Evolutionary conservation across 2,113 vertebrate genomes (phyloP), one percentile per base, ranked within the genome.

Genomic region (Osmerus eperlanus): DNA sequence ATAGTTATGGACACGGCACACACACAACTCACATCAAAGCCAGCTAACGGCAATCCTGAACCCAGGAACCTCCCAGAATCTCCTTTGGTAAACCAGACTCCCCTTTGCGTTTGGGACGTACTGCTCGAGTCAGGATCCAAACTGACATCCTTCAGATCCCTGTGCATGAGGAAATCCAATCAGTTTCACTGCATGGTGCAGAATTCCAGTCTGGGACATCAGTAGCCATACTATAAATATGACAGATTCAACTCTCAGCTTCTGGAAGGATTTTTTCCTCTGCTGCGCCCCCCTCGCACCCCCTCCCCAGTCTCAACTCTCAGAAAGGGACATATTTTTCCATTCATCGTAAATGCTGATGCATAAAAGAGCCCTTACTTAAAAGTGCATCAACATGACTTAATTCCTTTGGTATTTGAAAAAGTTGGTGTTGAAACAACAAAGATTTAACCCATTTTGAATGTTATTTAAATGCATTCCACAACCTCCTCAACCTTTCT

Each of bases 141-240:
- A 78, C 69, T 74, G 80, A 67, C 72, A 21, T 56, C 55, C 55
- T 56, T 19, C 16, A 56, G 41, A 74, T 83, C 81, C 54, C 68
- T 28, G 68, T 55, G 55, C 83, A 89, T 74, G 67, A 87, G 89
- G 89, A 89, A 91, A 91, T 89, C 81, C 67, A 84, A 91, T 89
- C 84, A 85, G 79, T 80, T 80, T 84, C 84, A 75, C 79, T 83
- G 81, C 83, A 82, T 75, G 73, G 74, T 80, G 75, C 80, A 83
- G 80, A 75, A 85, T 85, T 86, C 81, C 82, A 79, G 87, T 82
- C 86, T 87, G 84, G 83, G 67, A 84, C 64, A 71, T 81, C 80
- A 83, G 81, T 80, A 85, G 83, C 81, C 58, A 72, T 25, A 68
- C 82, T 78, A 85, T 89, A 88, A 89, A 87, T 83, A 84, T 81